Conservation (phyloP, 1,140 invertebrate genomes). For the Caenorhabditis latens region DNA sequence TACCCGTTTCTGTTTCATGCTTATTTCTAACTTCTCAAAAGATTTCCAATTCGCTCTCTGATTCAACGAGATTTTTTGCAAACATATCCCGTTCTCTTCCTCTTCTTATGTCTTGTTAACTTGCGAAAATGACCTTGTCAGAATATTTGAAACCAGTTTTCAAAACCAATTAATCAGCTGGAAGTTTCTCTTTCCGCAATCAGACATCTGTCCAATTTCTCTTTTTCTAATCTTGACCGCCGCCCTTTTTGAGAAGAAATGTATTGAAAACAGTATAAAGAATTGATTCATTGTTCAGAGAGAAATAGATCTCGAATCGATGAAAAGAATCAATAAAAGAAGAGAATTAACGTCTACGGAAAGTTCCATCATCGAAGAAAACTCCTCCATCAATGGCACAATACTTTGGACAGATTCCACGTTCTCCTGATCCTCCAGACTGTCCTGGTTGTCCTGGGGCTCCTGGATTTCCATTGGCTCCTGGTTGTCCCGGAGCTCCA, state of each 20-base stretch:
- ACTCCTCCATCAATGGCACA: slow-evolving; percentile 44
- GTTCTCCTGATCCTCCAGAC: slow-evolving; percentile 49
- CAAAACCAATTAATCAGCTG: slow-evolving; percentile 23
- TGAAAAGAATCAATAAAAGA: background rate
- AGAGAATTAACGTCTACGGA: slow-evolving; percentile 22
- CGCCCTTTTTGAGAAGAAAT: background rate
- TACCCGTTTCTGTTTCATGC: too few relatives aligned
- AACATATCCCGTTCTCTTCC: background rate
- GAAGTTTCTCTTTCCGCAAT: background rate
- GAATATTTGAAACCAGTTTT: background rate
- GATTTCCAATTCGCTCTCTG: background rate
- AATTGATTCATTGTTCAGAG: background rate
- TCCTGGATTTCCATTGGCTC: slow-evolving; percentile 62
- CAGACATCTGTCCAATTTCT: background rate
- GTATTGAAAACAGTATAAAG: background rate
- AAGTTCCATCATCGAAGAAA: slow-evolving; percentile 34
- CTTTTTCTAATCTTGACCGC: background rate
- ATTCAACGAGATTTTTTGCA: background rate
- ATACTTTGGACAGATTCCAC: slow-evolving; percentile 59
- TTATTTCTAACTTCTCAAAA: too few relatives aligned
- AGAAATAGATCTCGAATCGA: background rate
- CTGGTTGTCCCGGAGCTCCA: slow-evolving; percentile 57
- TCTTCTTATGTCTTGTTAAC: background rate
- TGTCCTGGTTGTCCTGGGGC: slow-evolving; percentile 58
- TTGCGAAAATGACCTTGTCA: background rate